These are phyloP conservation scores for Parauchenoglanis punctatus DNA, from an alignment of 2,797 vertebrate species.

Conservation along the genomic window DNA sequence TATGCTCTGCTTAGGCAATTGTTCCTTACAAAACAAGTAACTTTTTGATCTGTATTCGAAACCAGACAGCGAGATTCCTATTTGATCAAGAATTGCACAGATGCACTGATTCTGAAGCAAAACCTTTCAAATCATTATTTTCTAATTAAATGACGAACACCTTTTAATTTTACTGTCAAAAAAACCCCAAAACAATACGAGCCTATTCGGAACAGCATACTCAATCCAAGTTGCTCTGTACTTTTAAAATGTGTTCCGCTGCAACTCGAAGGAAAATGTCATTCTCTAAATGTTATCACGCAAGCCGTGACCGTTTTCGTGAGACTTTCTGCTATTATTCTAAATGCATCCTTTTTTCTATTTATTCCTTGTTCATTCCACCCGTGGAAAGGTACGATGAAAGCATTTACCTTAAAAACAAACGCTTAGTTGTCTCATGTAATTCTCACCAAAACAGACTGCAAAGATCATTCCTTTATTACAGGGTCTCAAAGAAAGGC, in stretches of 20 bases:
- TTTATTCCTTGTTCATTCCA: not conserved
- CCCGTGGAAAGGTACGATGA: not conserved
- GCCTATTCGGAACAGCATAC: not conserved
- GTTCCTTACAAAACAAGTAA: not conserved
- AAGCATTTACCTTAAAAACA: not conserved
- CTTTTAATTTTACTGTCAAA: not conserved
- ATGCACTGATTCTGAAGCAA: not conserved
- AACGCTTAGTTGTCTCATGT: not conserved
- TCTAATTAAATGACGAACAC: not conserved
- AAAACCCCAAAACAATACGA: not conserved
- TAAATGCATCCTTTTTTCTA: not conserved
- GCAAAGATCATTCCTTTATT: not conserved
- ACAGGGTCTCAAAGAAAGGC: not conserved
- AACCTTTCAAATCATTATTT: not conserved
- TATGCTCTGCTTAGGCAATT: not conserved
- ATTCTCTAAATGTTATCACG: not conserved
- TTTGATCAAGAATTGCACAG: not conserved
- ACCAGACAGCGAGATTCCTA: not conserved
- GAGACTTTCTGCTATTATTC: not conserved
- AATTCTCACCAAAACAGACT: not conserved
- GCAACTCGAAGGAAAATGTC: not conserved
- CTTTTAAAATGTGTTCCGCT: not conserved
- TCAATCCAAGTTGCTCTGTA: not conserved
- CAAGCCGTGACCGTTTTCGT: not conserved
- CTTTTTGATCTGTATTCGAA: not conserved